Conservation (phyloP, 2,888 invertebrate species). For the Branchipolynoe longqiensis region DNA sequence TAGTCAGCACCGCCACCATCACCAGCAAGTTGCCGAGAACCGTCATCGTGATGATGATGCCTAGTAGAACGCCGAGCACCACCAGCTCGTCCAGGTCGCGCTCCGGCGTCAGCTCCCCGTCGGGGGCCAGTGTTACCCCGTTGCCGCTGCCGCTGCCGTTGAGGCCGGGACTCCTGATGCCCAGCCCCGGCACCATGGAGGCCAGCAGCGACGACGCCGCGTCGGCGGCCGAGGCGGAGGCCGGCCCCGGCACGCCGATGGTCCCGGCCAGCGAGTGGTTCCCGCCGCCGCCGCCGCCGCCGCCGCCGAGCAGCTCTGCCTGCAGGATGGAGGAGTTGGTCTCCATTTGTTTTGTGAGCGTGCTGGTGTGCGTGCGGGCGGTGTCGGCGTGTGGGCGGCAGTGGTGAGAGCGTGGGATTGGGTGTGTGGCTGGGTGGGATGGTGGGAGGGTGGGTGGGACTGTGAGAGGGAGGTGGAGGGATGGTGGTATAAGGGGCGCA, state of each 20-base stretch:
- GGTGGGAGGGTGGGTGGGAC: too few species aligned
- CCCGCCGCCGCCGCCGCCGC: background rate
- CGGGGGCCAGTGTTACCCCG: background rate
- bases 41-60: constrained; percentile 62
- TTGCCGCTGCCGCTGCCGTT: background rate
- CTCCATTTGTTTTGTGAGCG: constrained; percentile 8
- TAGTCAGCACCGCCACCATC: constrained; percentile 65
- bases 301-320: constrained; percentile 9
- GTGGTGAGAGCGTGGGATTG: background rate
- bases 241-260: too few species aligned
- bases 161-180: too few species aligned
- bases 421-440: background rate
- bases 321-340: constrained; percentile 11
- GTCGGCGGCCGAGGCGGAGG: too few species aligned
- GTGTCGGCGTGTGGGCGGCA: background rate
- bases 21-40: constrained; percentile 68
- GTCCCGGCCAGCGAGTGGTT: too few species aligned
- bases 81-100: constrained; percentile 60
- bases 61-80: constrained; percentile 62
- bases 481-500: background rate
- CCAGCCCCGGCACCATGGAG: too few species aligned
- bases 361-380: background rate
- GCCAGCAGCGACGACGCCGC: too few species aligned
- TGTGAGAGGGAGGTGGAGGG: background rate
- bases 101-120: background rate